phyloP scores from a whole-genome alignment of 2,888 invertebrate genomes.

The Tanypteryx hageni region DNA sequence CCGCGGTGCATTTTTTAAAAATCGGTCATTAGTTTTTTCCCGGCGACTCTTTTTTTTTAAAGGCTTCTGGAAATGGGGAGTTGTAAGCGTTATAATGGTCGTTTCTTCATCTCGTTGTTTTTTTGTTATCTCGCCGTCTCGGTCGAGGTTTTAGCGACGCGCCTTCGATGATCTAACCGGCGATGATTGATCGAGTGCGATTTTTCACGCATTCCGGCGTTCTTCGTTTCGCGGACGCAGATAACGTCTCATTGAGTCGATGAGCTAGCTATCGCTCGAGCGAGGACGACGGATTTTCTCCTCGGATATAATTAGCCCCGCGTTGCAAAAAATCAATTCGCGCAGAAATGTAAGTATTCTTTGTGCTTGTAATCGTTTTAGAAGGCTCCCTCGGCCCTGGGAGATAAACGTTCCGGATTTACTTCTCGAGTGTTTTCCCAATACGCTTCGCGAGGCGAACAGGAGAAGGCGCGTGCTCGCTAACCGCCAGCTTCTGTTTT shows the following conservation, averaged over 20 bases:
- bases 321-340: neutral
- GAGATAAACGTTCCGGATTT: no score
- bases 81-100: no score
- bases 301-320: neutral
- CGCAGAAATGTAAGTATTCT: neutral
- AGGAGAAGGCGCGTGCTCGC: no score
- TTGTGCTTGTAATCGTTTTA: no score
- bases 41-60: no score
- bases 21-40: no score
- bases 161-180: neutral
- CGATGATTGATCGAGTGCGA: neutral
- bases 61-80: no score
- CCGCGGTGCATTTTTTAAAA: no score
- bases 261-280: neutral
- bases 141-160: neutral
- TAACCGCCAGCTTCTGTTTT: no score
- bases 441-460: no score
- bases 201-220: slow-evolving; percentile 2
- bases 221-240: neutral
- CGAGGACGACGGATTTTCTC: neutral
- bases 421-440: no score
- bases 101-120: neutral
- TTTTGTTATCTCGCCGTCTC: neutral
- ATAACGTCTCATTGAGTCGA: neutral
- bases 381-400: no score